Conservation (phyloP, 2,113 vertebrate species). For the Meleagris gallopavo region DNA sequence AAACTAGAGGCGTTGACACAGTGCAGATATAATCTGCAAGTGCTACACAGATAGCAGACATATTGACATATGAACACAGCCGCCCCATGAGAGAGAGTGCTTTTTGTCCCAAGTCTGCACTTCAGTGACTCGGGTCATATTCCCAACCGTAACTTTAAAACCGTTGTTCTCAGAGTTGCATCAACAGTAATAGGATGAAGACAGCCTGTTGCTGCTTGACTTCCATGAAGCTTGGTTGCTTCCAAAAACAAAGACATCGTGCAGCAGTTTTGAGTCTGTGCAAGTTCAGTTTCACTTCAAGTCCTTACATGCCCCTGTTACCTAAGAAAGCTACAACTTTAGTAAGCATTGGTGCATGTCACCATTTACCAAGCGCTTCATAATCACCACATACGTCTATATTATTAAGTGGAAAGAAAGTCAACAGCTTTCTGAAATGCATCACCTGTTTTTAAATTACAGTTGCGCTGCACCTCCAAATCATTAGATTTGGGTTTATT, state of each 20-base stretch:
- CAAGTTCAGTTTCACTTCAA: background rate
- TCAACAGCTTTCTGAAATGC: background rate
- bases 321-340: background rate
- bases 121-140: background rate
- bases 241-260: background rate
- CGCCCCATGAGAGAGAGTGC: background rate
- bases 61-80: fast-evolving
- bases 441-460: background rate
- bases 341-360: background rate
- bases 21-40: background rate
- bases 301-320: background rate
- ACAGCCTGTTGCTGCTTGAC: fast-evolving
- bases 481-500: background rate
- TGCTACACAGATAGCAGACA: background rate
- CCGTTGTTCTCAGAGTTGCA: background rate
- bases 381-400: fast-evolving
- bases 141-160: background rate
- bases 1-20: background rate
- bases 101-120: background rate
- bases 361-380: background rate
- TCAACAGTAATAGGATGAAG: background rate
- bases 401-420: background rate
- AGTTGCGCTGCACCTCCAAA: background rate
- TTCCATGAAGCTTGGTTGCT: background rate
- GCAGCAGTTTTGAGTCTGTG: background rate